phyloP scores from a whole-genome alignment of 2,113 vertebrate genomes.

The Tauraco erythrolophus region DNA sequence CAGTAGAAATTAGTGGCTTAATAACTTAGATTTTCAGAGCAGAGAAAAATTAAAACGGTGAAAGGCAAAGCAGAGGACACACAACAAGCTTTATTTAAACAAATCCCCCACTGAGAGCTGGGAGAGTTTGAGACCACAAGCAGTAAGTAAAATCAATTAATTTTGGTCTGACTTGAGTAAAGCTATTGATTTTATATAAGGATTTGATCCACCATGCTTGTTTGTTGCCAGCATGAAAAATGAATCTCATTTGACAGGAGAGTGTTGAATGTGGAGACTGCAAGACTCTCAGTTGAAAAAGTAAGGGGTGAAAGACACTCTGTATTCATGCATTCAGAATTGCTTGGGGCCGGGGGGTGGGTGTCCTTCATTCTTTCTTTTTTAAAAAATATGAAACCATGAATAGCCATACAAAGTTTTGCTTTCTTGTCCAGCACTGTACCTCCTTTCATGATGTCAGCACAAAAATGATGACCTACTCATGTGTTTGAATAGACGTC shows the following conservation, averaged over 20 bases:
- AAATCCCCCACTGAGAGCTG: not conserved
- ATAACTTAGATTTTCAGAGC: conserved; percentile 14
- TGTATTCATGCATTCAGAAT: not conserved
- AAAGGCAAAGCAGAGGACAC: not conserved
- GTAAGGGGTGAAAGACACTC: not conserved
- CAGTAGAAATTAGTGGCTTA: not conserved
- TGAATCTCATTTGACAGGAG: not conserved
- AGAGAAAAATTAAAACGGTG: not conserved
- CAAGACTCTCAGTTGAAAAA: not conserved
- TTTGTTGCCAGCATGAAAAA: conserved; percentile 10
- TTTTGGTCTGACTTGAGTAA: not conserved
- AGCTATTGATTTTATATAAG: conserved; percentile 21
- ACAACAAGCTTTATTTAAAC: not conserved
- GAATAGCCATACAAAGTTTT: conserved; percentile 8
- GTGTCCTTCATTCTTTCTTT: not conserved
- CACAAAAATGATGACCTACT: conserved; percentile 19
- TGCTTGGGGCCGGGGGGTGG: not conserved
- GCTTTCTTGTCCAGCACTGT: conserved; percentile 23
- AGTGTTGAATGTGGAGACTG: not conserved
- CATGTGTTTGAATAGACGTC: conserved; percentile 25
- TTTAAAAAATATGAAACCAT: not conserved
- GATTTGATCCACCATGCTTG: not conserved
- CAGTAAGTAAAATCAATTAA: conserved; percentile 22
- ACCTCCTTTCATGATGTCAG: conserved; percentile 13
- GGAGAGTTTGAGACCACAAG: not conserved